phyloP scores from a whole-genome alignment of 2,797 vertebrate species.

The Lacerta viridis region DNA sequence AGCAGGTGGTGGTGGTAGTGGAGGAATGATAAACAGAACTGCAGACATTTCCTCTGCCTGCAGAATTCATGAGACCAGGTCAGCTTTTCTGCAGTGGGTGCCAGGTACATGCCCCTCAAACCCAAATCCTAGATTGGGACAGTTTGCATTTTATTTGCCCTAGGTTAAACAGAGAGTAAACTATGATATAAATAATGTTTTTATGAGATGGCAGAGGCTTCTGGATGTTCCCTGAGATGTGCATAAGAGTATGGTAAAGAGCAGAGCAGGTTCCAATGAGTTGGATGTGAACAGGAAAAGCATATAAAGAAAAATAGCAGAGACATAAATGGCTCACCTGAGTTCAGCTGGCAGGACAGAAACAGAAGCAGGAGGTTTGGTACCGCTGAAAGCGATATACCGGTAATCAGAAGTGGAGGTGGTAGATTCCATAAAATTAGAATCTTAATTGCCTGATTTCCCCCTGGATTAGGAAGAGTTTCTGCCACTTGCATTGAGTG shows the following conservation, averaged over 20 bases:
- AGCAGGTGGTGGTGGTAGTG: no score
- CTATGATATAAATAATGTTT: background rate
- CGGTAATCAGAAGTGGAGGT: no score
- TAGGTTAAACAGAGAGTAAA: background rate
- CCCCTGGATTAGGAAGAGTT: background rate
- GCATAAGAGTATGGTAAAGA: background rate
- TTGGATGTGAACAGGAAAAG: background rate
- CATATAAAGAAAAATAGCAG: background rate
- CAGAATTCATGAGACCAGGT: background rate
- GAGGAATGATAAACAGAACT: constrained; percentile 30
- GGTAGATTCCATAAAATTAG: background rate
- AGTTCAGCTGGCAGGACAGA: background rate
- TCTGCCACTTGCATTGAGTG: background rate
- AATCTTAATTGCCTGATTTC: background rate
- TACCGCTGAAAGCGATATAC: no score
- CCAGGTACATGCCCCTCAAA: background rate
- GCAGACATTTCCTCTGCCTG: constrained; percentile 13
- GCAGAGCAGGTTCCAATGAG: background rate
- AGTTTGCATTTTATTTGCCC: background rate
- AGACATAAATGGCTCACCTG: background rate
- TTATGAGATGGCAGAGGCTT: background rate
- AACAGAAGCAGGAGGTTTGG: background rate
- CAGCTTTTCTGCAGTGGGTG: background rate
- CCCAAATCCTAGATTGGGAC: background rate
- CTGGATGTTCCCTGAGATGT: background rate